Percentiles rank a stretch among this genome's conserved stretches.
Conservation (phyloP, 2,888 invertebrate genomes). For the Rhimphoctona megacephalus region DNA sequence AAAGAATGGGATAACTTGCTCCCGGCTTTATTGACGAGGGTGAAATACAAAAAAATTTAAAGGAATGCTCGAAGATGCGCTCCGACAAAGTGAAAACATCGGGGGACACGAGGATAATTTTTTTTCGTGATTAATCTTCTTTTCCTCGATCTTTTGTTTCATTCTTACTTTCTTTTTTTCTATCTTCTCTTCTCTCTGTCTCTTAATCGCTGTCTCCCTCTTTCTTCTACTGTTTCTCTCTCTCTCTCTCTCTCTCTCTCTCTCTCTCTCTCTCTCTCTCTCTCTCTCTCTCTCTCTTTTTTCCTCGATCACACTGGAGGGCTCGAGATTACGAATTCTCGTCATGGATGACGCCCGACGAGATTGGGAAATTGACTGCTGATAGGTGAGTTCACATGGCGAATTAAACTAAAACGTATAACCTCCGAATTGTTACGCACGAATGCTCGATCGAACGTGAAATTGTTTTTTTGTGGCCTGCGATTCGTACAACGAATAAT, state of each 20-base stretch:
- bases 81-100: constrained; percentile 20
- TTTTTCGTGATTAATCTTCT: constrained; percentile 44
- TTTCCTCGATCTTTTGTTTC: neutral
- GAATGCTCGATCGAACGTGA: constrained; percentile 7
- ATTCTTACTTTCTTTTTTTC: neutral
- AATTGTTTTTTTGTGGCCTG: neutral
- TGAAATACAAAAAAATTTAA: neutral
- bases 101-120: constrained; percentile 51
- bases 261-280: neutral
- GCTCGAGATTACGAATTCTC: constrained; percentile 43
- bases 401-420: neutral
- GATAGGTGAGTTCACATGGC: constrained; percentile 54
- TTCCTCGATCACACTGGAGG: constrained; percentile 22
- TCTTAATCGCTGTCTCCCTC: neutral
- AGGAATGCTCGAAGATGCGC: constrained; percentile 33
- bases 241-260: neutral
- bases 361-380: constrained; percentile 38
- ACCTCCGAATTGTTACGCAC: no score
- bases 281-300: constrained; percentile 9
- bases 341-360: constrained; percentile 54
- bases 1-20: neutral
- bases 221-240: no score
- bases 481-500: neutral
- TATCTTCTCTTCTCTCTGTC: constrained; percentile 1
- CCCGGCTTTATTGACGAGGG: neutral